These are phyloP conservation scores for Ophraella communa DNA, from an alignment of 2,888 invertebrate species.

Conservation along the genomic window DNA sequence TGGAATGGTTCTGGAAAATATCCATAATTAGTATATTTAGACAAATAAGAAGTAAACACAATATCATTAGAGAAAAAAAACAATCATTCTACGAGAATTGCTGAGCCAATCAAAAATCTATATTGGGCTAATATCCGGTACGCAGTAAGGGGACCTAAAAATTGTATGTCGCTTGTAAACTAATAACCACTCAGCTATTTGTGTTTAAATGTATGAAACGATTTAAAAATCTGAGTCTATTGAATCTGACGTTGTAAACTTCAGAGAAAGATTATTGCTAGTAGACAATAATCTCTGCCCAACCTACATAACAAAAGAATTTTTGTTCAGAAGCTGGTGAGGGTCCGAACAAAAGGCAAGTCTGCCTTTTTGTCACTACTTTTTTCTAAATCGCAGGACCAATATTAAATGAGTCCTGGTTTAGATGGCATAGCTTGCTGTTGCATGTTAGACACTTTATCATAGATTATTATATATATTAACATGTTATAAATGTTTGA, in stretches of 20 bases:
- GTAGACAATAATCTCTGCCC: conserved; percentile 61
- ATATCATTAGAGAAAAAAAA: conserved; percentile 38
- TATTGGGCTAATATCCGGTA: conserved; percentile 49
- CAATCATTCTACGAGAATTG: conserved; percentile 59
- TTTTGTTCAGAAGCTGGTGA: conserved; percentile 60
- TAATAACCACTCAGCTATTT: conserved; percentile 45
- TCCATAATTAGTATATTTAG: not conserved
- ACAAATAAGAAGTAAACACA: conserved; percentile 17
- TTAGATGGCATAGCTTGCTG: conserved; percentile 37
- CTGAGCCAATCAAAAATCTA: conserved; percentile 63
- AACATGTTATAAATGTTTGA: conserved; percentile 53
- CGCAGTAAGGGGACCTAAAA: conserved; percentile 55
- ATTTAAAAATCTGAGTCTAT: conserved; percentile 44
- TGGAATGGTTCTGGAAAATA: not conserved
- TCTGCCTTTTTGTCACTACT: conserved; percentile 43
- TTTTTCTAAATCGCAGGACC: conserved; percentile 47
- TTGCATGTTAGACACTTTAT: conserved; percentile 45
- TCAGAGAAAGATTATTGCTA: conserved; percentile 60
- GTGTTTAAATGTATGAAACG: conserved; percentile 44
- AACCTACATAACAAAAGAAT: conserved; percentile 48
- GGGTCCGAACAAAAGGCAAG: conserved; percentile 60
- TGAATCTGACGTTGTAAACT: conserved; percentile 46
- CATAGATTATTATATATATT: conserved; percentile 28
- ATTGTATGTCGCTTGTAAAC: conserved; percentile 46
- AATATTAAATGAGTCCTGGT: conserved; percentile 47